Conservation (phyloP, 2,113 vertebrate genomes). For the Eidolon helvum region DNA sequence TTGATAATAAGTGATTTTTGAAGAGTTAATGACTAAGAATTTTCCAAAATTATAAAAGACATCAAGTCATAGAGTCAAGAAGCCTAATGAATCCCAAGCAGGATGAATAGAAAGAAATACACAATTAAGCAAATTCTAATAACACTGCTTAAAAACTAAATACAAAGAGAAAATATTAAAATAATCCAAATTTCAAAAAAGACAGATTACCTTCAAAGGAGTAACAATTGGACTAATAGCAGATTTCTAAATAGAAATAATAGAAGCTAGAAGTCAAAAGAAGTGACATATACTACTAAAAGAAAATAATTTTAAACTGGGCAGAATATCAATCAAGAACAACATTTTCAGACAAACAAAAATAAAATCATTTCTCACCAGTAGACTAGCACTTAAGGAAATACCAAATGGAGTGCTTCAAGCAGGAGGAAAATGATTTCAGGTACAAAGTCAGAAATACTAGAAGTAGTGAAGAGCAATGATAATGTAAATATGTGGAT, state of each 20-base stretch:
- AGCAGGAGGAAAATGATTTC: neutral
- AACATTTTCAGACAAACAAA: neutral
- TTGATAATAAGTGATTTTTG: neutral
- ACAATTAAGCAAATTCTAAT: neutral
- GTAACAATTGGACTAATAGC: neutral
- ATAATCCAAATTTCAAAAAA: neutral
- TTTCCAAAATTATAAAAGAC: slow-evolving; percentile 17
- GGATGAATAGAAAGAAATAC: slow-evolving; percentile 6
- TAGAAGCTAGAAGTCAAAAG: neutral
- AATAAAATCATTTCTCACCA: neutral
- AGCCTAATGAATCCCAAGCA: neutral
- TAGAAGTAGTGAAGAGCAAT: neutral
- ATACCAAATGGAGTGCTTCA: neutral
- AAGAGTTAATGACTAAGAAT: neutral
- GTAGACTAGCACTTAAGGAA: neutral
- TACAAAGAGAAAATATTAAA: neutral
- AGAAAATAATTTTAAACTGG: neutral
- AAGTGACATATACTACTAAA: neutral
- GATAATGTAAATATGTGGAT: neutral
- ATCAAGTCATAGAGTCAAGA: neutral
- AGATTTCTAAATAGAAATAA: neutral
- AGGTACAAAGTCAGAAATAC: neutral
- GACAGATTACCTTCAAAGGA: neutral
- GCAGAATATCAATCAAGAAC: neutral
- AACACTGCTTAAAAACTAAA: neutral